phyloP scores from a whole-genome alignment of 2,888 invertebrate genomes.

The Xestoiulus laeticollis region DNA sequence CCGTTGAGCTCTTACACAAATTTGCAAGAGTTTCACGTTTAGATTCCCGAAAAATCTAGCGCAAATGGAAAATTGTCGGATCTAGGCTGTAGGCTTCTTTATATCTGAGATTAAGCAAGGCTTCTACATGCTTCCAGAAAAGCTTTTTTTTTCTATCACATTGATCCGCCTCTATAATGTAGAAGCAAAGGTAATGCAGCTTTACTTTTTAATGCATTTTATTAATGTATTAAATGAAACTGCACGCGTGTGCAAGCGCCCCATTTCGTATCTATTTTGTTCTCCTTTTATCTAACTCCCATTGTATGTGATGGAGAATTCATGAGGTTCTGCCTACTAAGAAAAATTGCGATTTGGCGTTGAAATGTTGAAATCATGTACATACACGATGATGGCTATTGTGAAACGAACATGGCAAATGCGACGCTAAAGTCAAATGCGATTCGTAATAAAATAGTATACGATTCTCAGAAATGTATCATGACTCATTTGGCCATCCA shows the following conservation, averaged over 20 bases:
- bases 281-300: not conserved
- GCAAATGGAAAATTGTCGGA: not conserved
- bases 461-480: too few species aligned
- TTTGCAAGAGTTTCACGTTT: not conserved
- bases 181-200: conserved; percentile 16
- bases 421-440: not conserved
- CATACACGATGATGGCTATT: not conserved
- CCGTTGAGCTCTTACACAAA: not conserved
- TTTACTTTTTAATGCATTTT: conserved; percentile 26
- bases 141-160: not conserved
- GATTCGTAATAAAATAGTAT: not conserved
- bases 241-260: not conserved
- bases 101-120: conserved; percentile 5
- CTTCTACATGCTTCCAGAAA: not conserved
- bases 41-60: not conserved
- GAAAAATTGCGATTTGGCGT: conserved; percentile 4
- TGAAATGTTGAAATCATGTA: not conserved
- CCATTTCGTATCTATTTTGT: conserved; percentile 7
- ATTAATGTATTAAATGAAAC: conserved; percentile 26
- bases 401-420: not conserved
- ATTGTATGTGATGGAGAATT: conserved; percentile 8
- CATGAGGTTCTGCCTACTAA: not conserved
- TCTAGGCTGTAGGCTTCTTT: not conserved
- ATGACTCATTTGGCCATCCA: too few species aligned
- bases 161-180: not conserved